Base-by-base conservation (phyloP, 2,797 vertebrate species). In the Ciconia nigra region DNA sequence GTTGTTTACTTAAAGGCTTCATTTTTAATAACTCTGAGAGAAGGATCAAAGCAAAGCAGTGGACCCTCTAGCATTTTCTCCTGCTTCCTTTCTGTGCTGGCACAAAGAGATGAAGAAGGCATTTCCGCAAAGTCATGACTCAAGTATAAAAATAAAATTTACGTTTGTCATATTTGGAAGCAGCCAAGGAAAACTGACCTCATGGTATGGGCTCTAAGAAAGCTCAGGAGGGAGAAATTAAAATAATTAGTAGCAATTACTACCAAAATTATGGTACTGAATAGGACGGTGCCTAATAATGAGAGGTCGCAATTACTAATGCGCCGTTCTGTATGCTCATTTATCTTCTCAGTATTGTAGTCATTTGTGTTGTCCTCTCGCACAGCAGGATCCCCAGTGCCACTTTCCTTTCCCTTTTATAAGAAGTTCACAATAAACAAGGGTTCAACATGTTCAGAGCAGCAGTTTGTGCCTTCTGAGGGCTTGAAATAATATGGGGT, bases 241-340 rank as follows among this genome's bases (percentile, higher is more conserved):
- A 95, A 95, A 91, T 76, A 88, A 94, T 96, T 96, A 95, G 83
- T 78, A 82, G 58, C 51, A 95, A 97, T 97, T 96, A 82, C 51
- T 87, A 70, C 58, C 65, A 93, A 96, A 96, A 96, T 92, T 41
- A 70, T 86, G 51, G 76, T 49, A 83, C 65, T 82, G 87, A 95
- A 86, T 79, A 92, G 72, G 92, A 95, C 66, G 59, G 39, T 90
- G 54, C 73, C 76, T 62, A 91, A 66, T 94, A 88, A 96, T 22
- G 72, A 91, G 82, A 87, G 89, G 84, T 91, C 80, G 0, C 58
- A 88, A 92, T 91, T 93, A 81, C 46, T 89, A 33, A 86, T 26
- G 51, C 0, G 0, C 62, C 69, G 84, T 89, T 90, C 66, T 81
- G 87, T 59, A 51, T 46, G 59, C 76, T 96, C 82, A 70, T 96